These are phyloP conservation scores for Cacatua alba DNA, from an alignment of 2,113 vertebrate genomes.

Conservation along the genomic window DNA sequence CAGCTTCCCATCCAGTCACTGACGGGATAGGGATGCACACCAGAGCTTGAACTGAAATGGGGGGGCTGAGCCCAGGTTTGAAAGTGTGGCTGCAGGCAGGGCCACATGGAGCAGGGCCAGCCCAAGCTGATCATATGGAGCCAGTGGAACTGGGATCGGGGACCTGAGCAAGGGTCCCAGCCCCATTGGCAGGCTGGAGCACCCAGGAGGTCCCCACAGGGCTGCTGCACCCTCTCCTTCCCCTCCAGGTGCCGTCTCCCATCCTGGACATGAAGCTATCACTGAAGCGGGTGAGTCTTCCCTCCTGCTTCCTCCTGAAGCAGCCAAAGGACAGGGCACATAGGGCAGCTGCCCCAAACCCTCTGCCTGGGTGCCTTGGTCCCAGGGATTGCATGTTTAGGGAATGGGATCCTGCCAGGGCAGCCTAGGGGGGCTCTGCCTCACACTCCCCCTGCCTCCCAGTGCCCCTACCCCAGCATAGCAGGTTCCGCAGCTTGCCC, in stretches of 20 bases:
- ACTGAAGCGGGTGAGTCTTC: slow-evolving; percentile 79
- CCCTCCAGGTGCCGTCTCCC: slow-evolving; percentile 72
- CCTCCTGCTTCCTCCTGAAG: neutral
- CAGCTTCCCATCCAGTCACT: neutral
- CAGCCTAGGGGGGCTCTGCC: neutral
- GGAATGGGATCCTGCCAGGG: neutral
- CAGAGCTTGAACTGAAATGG: neutral
- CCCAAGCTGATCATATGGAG: neutral
- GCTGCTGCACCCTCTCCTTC: neutral
- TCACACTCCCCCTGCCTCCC: neutral
- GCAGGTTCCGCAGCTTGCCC: neutral
- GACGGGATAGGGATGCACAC: neutral
- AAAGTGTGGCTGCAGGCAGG: neutral
- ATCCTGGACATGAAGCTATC: slow-evolving; percentile 87
- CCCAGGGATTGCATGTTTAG: neutral
- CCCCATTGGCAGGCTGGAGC: neutral
- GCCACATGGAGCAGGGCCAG: neutral
- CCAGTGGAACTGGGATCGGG: neutral
- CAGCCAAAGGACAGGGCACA: neutral
- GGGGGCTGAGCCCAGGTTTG: neutral
- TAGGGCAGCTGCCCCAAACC: neutral
- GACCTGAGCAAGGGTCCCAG: neutral
- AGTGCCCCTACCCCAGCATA: fast-evolving
- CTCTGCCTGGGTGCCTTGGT: neutral
- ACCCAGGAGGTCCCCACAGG: fast-evolving